phyloP scores from a whole-genome alignment of 1,140 invertebrate species.

The Hesperophylax magnus region DNA sequence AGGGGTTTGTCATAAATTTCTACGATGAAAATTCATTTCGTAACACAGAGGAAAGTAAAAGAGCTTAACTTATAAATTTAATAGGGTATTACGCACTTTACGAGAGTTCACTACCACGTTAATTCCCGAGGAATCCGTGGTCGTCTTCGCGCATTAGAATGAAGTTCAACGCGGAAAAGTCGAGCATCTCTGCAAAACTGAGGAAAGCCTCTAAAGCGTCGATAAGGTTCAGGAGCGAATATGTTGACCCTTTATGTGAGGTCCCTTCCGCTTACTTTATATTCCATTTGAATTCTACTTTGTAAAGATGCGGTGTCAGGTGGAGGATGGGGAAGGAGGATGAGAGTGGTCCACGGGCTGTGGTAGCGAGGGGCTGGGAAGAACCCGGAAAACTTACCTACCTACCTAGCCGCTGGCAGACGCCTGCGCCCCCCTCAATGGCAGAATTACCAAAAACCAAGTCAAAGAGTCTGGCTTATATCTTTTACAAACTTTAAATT shows the following conservation, averaged over 20 bases:
- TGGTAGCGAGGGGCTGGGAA: too few species aligned
- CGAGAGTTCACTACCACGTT: background rate
- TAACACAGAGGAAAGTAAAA: background rate
- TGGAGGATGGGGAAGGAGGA: too few species aligned
- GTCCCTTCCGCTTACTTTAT: background rate
- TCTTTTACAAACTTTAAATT: too few species aligned
- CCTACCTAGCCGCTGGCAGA: background rate
- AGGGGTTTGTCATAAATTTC: too few species aligned
- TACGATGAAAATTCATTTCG: background rate
- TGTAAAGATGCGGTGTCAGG: background rate
- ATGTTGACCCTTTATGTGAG: constrained; percentile 1
- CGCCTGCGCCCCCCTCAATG: background rate
- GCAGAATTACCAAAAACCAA: background rate
- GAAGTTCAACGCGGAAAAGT: too few species aligned
- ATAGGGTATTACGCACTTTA: constrained; percentile 10
- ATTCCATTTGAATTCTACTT: background rate
- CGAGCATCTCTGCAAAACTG: background rate
- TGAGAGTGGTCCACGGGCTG: too few species aligned
- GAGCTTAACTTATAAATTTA: constrained; percentile 3
- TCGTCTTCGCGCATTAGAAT: background rate
- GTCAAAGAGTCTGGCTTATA: constrained; percentile 11
- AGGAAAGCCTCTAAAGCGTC: background rate
- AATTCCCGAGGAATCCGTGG: background rate
- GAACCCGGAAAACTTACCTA: too few species aligned
- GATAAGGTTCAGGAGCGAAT: background rate